These are phyloP conservation scores for Endotricha flammealis DNA, from an alignment of 2,888 invertebrate species.

Conservation along the genomic window DNA sequence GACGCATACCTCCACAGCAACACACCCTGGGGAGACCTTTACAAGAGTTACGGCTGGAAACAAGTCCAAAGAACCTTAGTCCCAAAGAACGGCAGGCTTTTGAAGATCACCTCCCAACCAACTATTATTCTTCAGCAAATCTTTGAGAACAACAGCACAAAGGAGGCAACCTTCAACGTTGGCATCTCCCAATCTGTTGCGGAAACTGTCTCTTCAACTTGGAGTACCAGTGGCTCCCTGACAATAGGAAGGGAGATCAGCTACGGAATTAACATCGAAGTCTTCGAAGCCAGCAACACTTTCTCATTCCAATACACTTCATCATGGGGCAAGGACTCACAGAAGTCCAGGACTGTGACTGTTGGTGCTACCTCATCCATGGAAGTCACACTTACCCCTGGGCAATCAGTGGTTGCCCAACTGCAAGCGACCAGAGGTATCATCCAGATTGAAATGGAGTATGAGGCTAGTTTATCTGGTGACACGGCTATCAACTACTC, in stretches of 20 bases:
- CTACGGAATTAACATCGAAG: constrained; percentile 25
- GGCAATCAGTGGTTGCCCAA: constrained; percentile 27
- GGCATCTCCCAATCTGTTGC: constrained; percentile 23
- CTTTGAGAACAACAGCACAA: constrained; percentile 19
- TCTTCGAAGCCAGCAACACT: constrained; percentile 17
- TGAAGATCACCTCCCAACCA: constrained; percentile 13
- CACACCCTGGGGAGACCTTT: constrained; percentile 35
- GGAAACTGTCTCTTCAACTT: constrained; percentile 25
- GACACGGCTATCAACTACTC: constrained; percentile 30
- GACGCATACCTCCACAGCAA: constrained; percentile 28
- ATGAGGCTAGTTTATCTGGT: constrained; percentile 32
- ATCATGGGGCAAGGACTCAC: constrained; percentile 18
- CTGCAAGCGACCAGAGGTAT: constrained; percentile 27
- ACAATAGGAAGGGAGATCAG: constrained; percentile 23
- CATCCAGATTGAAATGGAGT: constrained; percentile 33
- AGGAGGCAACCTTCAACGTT: constrained; percentile 21
- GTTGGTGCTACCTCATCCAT: constrained; percentile 22
- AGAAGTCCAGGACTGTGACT: constrained; percentile 19
- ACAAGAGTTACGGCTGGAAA: constrained; percentile 25
- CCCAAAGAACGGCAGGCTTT: constrained; percentile 20
- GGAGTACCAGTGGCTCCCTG: constrained; percentile 25
- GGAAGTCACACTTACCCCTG: constrained; percentile 27
- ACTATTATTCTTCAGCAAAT: constrained; percentile 7
- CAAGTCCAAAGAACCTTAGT: constrained; percentile 24
- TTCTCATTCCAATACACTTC: constrained; percentile 25